Evolutionary conservation across 2,888 invertebrate genomes (phyloP).

Genomic region (Oasisia sp.): DNA sequence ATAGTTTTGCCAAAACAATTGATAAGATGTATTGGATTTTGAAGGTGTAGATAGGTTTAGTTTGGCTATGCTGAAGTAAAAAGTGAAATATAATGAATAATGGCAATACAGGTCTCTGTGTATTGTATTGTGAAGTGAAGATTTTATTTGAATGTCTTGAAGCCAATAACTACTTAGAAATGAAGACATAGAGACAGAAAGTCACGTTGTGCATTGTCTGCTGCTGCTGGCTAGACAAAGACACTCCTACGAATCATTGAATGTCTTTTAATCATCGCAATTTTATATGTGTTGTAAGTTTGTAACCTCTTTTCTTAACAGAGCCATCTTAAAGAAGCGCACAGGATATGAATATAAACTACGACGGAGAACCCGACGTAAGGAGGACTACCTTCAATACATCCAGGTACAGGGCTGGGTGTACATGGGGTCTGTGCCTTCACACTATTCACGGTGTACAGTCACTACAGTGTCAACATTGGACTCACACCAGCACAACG

Average conservation of each 20-base stretch:
- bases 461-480: not conserved
- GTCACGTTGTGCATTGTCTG: too few relatives aligned
- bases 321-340: slow-evolving; percentile 76
- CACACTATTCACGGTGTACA: not conserved
- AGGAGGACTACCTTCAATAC: slow-evolving; percentile 71
- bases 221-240: not conserved
- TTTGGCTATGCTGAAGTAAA: too few relatives aligned
- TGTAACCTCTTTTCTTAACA: slow-evolving; percentile 51
- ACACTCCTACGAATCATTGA: not conserved
- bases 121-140: too few relatives aligned
- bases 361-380: slow-evolving; percentile 74
- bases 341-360: slow-evolving; percentile 80
- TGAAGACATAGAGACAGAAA: too few relatives aligned
- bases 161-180: too few relatives aligned
- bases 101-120: too few relatives aligned
- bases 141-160: too few relatives aligned
- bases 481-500: too few relatives aligned
- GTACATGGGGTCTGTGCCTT: not conserved
- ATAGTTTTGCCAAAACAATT: too few relatives aligned
- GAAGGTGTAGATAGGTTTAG: too few relatives aligned
- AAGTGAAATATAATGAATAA: too few relatives aligned
- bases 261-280: not conserved
- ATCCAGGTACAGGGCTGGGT: slow-evolving; percentile 64
- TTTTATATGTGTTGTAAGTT: slow-evolving; percentile 20
- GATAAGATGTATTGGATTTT: too few relatives aligned